Base-by-base conservation (phyloP, 2,888 invertebrate species). In the Caenorhabditis sp. region DNA sequence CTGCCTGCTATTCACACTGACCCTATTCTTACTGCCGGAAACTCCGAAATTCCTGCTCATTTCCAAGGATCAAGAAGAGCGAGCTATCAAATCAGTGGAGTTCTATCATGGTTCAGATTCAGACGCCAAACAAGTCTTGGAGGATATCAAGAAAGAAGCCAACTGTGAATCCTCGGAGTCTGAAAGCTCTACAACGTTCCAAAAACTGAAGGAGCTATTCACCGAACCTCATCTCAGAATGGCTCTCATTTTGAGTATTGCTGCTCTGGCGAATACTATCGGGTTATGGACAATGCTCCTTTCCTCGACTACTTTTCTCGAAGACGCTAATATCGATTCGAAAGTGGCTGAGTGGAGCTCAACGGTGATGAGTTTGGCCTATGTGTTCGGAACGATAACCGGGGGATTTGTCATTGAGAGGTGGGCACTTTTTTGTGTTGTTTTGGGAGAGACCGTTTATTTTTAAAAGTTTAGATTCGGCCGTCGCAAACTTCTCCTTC, bases 41-140 rank as follows among this genome's bases (percentile, higher is more conserved):
- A 89, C 90, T 1, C 90, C 90, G 1, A 90, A 90, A 66, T 89
- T 85, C 56, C 76, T 90, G 7, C 72, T 87, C n/a, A 74, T 89
- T 14, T 58, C 84, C 1, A 80, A 77, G 41, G 47, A 82, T 24
- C 70, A 86, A 47, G 69, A 80, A 22, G 73, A 64, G 12, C 72
- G 66, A 5, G 88, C 89, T 3, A n/a, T 61, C 14, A 51, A 83
- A 44, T 86, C 88, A 1, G 85, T 90, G 8, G 59, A 64, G 12
- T 90, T 80, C 69, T 90, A 88, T 54, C 90, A 90, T 58, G 90
- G 90, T 61, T 19, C 47, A 14, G 28, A 75, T 10, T 82, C 76
- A 2, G 86, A 90, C 64, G 82, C 80, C 6, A 81, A 86, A 8
- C 47, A 72, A 12, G 86, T 90, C 0, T 31, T 90, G 24, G 80